phyloP scores from a whole-genome alignment of 2,888 invertebrate genomes.

The Seladonia tumulorum region DNA sequence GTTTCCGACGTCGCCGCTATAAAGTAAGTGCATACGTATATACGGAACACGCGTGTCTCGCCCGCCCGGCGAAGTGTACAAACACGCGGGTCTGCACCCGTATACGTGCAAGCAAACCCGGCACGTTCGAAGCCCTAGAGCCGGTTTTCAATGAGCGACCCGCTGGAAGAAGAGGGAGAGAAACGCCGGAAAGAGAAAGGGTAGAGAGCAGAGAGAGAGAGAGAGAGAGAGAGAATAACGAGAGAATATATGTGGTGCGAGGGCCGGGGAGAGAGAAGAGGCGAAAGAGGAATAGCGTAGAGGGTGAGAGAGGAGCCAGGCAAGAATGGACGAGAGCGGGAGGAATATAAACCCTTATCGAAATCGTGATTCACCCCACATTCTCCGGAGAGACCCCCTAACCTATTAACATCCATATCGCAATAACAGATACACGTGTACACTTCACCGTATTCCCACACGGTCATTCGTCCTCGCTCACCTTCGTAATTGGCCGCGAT shows the following conservation, averaged over 20 bases:
- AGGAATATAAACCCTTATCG: conserved; percentile 81
- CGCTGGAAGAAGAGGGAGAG: conserved; percentile 68
- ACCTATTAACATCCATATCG: conserved; percentile 83
- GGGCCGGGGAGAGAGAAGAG: not conserved
- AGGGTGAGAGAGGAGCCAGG: conserved; percentile 45
- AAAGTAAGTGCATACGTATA: conserved; percentile 64
- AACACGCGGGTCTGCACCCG: conserved; percentile 39
- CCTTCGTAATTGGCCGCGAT: conserved; percentile 61
- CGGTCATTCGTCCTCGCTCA: conserved; percentile 58
- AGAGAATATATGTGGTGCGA: conserved; percentile 15
- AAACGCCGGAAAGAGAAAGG: conserved; percentile 58
- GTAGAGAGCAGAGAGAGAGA: conserved; percentile 29
- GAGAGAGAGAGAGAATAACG: conserved; percentile 32
- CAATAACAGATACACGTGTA: conserved; percentile 80
- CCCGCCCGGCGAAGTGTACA: conserved; percentile 26
- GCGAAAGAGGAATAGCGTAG: conserved; percentile 30
- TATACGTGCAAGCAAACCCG: conserved; percentile 56
- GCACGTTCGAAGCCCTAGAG: conserved; percentile 70
- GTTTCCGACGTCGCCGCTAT: conserved; percentile 75
- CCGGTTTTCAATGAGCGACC: conserved; percentile 75
- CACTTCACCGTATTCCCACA: conserved; percentile 64
- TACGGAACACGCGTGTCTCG: conserved; percentile 49
- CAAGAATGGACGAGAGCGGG: conserved; percentile 56
- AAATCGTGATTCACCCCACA: conserved; percentile 81
- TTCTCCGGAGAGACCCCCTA: conserved; percentile 82